A percentile compares a stretch with the other conserved stretches of the same genome.
These are phyloP conservation scores for Scaptomyza reducta DNA, from an alignment of 2,888 invertebrate genomes.

Conservation along the genomic window DNA sequence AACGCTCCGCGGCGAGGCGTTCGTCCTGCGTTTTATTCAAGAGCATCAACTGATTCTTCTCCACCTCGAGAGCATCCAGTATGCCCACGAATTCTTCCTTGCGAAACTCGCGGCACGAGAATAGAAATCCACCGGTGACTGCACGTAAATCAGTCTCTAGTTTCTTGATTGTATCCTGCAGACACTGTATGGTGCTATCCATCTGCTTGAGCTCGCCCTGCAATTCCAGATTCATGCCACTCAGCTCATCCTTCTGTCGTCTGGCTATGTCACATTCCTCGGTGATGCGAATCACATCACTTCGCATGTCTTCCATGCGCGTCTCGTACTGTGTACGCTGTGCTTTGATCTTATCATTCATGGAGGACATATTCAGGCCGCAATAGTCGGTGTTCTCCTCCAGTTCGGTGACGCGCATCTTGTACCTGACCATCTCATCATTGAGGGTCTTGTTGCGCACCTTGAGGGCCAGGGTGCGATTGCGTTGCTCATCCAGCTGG, in stretches of 20 bases:
- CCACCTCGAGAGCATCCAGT: constrained; percentile 80
- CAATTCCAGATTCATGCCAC: constrained; percentile 74
- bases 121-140: constrained; percentile 82
- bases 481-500: constrained; percentile 87
- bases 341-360: constrained; percentile 84
- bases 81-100: constrained; percentile 83
- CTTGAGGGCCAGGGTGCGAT: constrained; percentile 88
- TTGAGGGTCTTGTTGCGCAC: constrained; percentile 89
- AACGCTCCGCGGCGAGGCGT: constrained; percentile 74
- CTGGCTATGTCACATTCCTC: constrained; percentile 66
- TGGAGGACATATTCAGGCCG: constrained; percentile 87
- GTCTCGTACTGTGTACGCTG: constrained; percentile 80
- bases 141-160: constrained; percentile 81
- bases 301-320: constrained; percentile 72
- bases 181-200: constrained; percentile 59
- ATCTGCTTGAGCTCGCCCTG: constrained; percentile 63
- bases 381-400: constrained; percentile 88
- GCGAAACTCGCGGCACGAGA: constrained; percentile 82
- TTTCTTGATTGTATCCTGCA: constrained; percentile 67
- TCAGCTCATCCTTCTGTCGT: constrained; percentile 69
- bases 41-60: constrained; percentile 77
- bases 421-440: constrained; percentile 86
- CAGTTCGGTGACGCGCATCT: constrained; percentile 86
- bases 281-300: constrained; percentile 57
- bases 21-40: constrained; percentile 70